Evolutionary conservation across 2,113 vertebrate genomes (phyloP).

Genomic region (Dicentrarchus labrax): DNA sequence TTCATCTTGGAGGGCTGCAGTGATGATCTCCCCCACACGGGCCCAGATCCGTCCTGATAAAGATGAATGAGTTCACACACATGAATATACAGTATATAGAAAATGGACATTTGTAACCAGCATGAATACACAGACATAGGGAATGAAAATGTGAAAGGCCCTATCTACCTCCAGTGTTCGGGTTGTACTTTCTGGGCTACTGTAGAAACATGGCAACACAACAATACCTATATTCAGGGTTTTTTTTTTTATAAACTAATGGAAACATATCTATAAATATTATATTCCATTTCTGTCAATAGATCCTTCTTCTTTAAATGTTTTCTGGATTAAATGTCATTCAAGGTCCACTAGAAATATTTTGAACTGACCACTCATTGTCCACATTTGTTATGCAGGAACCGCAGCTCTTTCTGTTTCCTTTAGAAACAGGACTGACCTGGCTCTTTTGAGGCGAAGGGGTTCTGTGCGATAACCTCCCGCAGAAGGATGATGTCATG

Average conservation of each 20-base stretch:
- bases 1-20: constrained; percentile 81
- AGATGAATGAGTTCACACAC: background rate
- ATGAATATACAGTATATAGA: background rate
- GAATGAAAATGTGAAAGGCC: too few relatives aligned
- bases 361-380: background rate
- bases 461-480: constrained; percentile 86
- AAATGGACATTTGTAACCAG: background rate
- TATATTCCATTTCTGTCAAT: too few relatives aligned
- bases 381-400: background rate
- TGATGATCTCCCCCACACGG: constrained; percentile 84
- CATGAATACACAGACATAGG: background rate
- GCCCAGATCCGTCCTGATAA: constrained; percentile 81
- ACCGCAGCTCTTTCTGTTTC: background rate
- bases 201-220: too few relatives aligned
- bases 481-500: constrained; percentile 86
- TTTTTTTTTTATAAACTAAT: too few relatives aligned
- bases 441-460: constrained; percentile 84
- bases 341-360: background rate
- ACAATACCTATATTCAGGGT: too few relatives aligned
- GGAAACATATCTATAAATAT: too few relatives aligned
- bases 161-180: too few relatives aligned
- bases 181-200: too few relatives aligned
- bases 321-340: too few relatives aligned
- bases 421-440: constrained; percentile 50
- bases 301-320: too few relatives aligned